A percentile compares a stretch with the other conserved stretches of the same genome.
These are phyloP conservation scores for Fulmarus glacialis DNA, from an alignment of 2,113 vertebrate species.

Conservation along the genomic window DNA sequence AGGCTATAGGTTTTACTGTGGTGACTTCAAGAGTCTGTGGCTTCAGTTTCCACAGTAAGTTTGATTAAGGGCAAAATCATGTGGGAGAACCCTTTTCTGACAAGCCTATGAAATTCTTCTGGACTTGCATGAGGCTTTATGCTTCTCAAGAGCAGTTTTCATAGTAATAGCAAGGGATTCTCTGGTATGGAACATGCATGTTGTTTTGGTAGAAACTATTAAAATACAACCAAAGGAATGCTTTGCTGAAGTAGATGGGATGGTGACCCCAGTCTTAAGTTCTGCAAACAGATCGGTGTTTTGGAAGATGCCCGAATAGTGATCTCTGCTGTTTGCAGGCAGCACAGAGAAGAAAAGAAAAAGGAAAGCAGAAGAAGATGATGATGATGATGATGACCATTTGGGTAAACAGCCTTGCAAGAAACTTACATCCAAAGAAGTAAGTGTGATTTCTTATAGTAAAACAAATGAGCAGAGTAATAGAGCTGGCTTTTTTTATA, in stretches of 20 bases:
- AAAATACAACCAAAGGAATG: neutral
- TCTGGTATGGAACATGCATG: neutral
- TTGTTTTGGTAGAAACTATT: neutral
- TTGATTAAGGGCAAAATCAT: neutral
- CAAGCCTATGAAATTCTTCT: neutral
- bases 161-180: neutral
- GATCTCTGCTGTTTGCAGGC: slow-evolving; percentile 45
- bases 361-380: slow-evolving; percentile 78
- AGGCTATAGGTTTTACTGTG: neutral
- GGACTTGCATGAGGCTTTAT: neutral
- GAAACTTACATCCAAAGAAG: slow-evolving; percentile 90
- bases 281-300: neutral
- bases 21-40: neutral
- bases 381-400: neutral
- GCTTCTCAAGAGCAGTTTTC: neutral
- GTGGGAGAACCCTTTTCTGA: neutral
- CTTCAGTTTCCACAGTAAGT: neutral
- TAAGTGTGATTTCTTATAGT: slow-evolving; percentile 41
- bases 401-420: slow-evolving; percentile 14
- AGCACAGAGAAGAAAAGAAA: slow-evolving; percentile 76
- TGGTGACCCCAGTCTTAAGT: neutral
- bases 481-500: neutral
- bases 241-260: neutral
- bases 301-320: neutral
- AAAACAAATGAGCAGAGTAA: neutral